Evolutionary conservation across 1,140 invertebrate genomes (phyloP), one percentile per base, ranked within the genome.

Genomic region (Micrasema longulum): DNA sequence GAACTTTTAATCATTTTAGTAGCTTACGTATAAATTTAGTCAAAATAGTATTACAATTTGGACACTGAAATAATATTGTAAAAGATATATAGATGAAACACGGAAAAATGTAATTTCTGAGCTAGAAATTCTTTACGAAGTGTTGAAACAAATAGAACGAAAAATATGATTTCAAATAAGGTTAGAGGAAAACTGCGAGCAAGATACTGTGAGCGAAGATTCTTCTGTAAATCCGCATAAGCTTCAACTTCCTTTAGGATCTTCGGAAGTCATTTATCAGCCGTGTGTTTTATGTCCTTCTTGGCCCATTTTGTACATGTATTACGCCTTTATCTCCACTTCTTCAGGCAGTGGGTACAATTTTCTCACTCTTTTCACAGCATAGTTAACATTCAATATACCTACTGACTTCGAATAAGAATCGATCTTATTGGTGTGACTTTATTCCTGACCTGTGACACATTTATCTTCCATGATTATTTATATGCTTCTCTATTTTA

Each of bases 241-340:
- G 86, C 86, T 86, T 85, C 85, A 85, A 84, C 85, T 88, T 88
- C 86, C 86, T 88, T 86, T 86, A 83, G 85, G 85, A 87, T 87
- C 86, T 86, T 86, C 85, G 85, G 85, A 87, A 87, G 86, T 86
- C 86, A 87, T 88, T 87, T 87, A 87, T 87, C 86, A 87, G 85
- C 85, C 81, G 83, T 82, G 84, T 83, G 83, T 81, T 82, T 72
- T 72, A 75, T 74, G 72, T 70, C 73, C 72, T 73, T 67, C 67
- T 65, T 48, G 62, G 72, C 64, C 55, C 64, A 55, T 74, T 76
- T 74, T 73, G 71, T 73, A 73, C 36, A 63, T 68, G 52, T 68
- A 68, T 64, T 64, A 47, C 62, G 47, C 18, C 26, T 31, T 31
- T 31, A 31, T 31, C 26, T 31, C 2, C 26, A 31, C 26, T 31